These are phyloP conservation scores for Cyclophora punctaria DNA, from an alignment of 2,888 invertebrate species.

Conservation along the genomic window DNA sequence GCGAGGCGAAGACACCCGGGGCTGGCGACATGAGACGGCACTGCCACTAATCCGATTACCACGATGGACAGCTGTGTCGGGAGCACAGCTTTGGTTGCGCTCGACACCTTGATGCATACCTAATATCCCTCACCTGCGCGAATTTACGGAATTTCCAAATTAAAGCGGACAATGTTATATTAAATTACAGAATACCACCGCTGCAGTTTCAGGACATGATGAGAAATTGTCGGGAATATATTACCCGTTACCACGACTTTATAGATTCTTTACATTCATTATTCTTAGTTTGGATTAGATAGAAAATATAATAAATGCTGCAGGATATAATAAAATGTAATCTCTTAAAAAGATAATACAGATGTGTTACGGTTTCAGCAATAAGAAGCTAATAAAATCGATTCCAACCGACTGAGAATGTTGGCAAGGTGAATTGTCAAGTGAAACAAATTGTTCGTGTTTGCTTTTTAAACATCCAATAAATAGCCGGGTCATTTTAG, in stretches of 20 bases:
- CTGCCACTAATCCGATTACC: slow-evolving; percentile 35
- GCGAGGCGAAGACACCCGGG: not conserved
- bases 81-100: slow-evolving; percentile 19
- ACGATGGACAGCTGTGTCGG: slow-evolving; percentile 34
- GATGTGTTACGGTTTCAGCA: not conserved
- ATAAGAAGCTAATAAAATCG: not conserved
- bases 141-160: slow-evolving; percentile 15
- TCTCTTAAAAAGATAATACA: no score
- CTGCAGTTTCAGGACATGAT: slow-evolving; percentile 5
- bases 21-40: slow-evolving; percentile 21
- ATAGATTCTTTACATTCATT: no score
- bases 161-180: slow-evolving; percentile 19
- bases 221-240: not conserved
- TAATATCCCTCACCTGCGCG: slow-evolving; percentile 34
- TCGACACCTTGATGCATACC: slow-evolving; percentile 33
- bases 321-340: no score
- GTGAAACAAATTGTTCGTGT: not conserved
- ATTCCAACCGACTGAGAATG: not conserved
- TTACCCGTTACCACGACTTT: no score
- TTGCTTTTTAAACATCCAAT: not conserved
- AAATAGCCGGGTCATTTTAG: no score
- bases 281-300: no score
- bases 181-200: slow-evolving; percentile 18
- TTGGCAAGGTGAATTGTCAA: not conserved
- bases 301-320: no score